Evolutionary conservation across 2,888 invertebrate species (phyloP).

Genomic region (Trimorus sp.): DNA sequence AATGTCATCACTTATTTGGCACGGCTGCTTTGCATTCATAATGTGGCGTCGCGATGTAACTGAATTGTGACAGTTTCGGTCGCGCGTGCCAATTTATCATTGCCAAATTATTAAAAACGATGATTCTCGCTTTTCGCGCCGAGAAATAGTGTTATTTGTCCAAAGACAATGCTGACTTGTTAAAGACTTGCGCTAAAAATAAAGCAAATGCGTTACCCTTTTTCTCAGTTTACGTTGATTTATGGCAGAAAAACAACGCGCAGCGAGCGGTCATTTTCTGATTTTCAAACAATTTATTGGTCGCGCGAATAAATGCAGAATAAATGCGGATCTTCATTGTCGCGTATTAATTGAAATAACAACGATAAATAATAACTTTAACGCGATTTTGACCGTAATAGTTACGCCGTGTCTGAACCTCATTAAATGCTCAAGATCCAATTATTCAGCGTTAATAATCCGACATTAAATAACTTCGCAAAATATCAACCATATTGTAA

Average conservation of each 20-base stretch:
- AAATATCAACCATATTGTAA: constrained; percentile 45
- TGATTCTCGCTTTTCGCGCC: constrained; percentile 16
- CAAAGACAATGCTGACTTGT: too few relatives aligned
- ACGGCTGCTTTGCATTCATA: constrained; percentile 31
- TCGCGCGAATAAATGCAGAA: too few relatives aligned
- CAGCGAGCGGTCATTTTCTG: too few relatives aligned
- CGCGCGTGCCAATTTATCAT: constrained; percentile 33
- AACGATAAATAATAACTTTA: not conserved
- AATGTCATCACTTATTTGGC: constrained; percentile 50
- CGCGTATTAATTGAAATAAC: constrained; percentile 13
- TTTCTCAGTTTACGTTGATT: too few relatives aligned
- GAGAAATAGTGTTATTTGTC: too few relatives aligned
- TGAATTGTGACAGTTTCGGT: constrained; percentile 24
- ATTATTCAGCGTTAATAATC: constrained; percentile 25
- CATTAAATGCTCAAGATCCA: constrained; percentile 30
- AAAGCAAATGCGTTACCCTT: too few relatives aligned
- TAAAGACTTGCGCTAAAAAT: too few relatives aligned
- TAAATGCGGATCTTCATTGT: not conserved
- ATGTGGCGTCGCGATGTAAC: constrained; percentile 26
- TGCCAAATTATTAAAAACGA: constrained; percentile 36
- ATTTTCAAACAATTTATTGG: not conserved
- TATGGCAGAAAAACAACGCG: too few relatives aligned
- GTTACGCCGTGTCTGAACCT: constrained; percentile 18
- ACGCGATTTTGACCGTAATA: constrained; percentile 6
- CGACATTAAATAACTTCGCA: constrained; percentile 22